Conservation (phyloP, 2,797 vertebrate species). For the Mastacembelus armatus region DNA sequence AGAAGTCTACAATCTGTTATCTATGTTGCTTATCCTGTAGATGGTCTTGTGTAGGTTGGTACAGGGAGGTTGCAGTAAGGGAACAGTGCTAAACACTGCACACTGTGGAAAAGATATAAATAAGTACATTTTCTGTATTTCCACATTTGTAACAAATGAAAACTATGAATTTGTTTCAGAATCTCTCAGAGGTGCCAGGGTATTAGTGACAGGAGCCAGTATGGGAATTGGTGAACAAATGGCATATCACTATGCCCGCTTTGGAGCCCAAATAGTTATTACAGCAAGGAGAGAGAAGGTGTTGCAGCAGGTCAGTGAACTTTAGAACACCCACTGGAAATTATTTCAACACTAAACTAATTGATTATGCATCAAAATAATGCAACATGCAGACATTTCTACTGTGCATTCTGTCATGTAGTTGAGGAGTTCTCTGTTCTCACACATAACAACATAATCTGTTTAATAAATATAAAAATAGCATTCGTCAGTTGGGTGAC, state of each 20-base stretch:
- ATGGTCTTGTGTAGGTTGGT: too few relatives aligned
- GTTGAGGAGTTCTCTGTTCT: background rate
- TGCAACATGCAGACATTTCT: background rate
- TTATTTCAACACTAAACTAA: background rate
- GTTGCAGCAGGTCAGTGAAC: slow-evolving; percentile 78
- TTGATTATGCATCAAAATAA: background rate
- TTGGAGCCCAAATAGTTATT: slow-evolving; percentile 83
- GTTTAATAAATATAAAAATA: background rate
- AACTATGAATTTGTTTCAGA: slow-evolving; percentile 58
- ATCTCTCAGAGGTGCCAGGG: slow-evolving; percentile 75
- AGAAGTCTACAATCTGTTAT: background rate
- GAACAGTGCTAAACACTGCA: too few relatives aligned
- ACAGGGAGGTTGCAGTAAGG: too few relatives aligned
- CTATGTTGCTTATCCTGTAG: too few relatives aligned
- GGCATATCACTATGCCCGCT: slow-evolving; percentile 82
- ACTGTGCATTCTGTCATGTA: background rate
- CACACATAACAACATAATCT: background rate
- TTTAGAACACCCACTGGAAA: background rate
- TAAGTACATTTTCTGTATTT: background rate
- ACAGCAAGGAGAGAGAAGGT: slow-evolving; percentile 81
- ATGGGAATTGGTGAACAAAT: slow-evolving; percentile 85
- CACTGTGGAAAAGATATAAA: too few relatives aligned
- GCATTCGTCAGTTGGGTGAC: too few relatives aligned
- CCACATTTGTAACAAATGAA: background rate
- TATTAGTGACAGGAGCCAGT: slow-evolving; percentile 84